Conservation (phyloP, 2,888 invertebrate genomes). For the Gymnocheta viridis region DNA sequence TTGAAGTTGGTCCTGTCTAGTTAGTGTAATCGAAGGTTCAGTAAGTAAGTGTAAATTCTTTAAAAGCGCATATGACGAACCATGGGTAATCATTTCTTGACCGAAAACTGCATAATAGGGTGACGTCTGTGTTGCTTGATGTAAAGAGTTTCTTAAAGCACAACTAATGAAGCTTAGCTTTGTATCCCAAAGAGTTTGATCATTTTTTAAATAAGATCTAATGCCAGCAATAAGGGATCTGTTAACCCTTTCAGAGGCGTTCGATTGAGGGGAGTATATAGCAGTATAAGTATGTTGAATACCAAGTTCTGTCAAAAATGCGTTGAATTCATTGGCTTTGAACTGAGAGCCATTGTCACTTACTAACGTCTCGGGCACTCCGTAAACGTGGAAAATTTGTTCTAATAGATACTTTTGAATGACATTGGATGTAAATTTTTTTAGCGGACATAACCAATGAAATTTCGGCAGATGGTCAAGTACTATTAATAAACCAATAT, state of each 20-base stretch:
- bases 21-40: background rate
- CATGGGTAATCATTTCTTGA: too few species aligned
- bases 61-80: background rate
- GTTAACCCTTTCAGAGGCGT: too few species aligned
- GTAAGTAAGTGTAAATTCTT: background rate
- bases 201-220: too few species aligned
- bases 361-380: too few species aligned
- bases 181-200: background rate
- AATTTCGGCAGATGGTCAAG: conserved; percentile 10
- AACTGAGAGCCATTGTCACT: too few species aligned
- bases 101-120: background rate
- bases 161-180: background rate
- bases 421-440: too few species aligned
- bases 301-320: background rate
- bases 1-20: too few species aligned
- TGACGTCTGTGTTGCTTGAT: background rate
- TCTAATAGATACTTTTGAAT: too few species aligned
- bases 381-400: too few species aligned
- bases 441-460: too few species aligned
- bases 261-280: too few species aligned
- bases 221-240: too few species aligned
- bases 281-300: background rate
- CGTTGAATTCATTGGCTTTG: background rate
- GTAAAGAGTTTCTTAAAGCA: background rate
- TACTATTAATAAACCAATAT: conserved; percentile 32